Conservation (phyloP, 2,113 vertebrate species). For the Eonycteris spelaea region DNA sequence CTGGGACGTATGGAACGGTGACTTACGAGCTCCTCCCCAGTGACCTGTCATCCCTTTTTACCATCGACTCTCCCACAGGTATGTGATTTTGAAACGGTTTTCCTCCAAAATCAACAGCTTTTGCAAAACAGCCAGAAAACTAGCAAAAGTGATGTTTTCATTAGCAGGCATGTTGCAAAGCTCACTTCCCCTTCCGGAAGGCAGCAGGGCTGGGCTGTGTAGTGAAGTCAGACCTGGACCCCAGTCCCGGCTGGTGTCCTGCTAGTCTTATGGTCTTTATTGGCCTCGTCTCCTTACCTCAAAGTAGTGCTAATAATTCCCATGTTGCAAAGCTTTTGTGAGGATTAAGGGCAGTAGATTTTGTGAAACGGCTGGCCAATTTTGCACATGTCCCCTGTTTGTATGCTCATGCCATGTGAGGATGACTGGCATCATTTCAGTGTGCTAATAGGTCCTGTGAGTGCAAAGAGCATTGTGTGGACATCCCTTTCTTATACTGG, state of each 20-base stretch:
- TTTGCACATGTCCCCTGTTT: background rate
- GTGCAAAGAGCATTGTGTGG: background rate
- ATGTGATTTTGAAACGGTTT: background rate
- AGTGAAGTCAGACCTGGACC: too few species aligned
- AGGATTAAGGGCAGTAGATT: background rate
- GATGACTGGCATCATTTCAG: background rate
- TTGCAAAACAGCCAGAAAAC: background rate
- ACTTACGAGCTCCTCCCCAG: constrained; percentile 86
- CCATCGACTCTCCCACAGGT: constrained; percentile 91
- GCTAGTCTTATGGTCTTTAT: background rate
- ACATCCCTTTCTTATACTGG: background rate
- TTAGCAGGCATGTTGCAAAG: background rate
- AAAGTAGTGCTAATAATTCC: background rate
- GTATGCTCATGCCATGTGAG: background rate
- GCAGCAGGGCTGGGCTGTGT: fast-evolving
- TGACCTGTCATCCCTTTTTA: constrained; percentile 87
- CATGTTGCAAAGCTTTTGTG: background rate
- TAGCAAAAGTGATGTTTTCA: background rate
- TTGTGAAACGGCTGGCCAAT: background rate
- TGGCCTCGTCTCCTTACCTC: background rate
- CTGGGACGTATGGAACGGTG: constrained; percentile 85
- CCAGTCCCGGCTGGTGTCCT: background rate
- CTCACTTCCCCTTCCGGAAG: background rate
- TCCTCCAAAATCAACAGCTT: background rate
- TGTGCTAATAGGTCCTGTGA: background rate